These are phyloP conservation scores for Piaya cayana DNA, from an alignment of 2,113 vertebrate species.

Conservation along the genomic window DNA sequence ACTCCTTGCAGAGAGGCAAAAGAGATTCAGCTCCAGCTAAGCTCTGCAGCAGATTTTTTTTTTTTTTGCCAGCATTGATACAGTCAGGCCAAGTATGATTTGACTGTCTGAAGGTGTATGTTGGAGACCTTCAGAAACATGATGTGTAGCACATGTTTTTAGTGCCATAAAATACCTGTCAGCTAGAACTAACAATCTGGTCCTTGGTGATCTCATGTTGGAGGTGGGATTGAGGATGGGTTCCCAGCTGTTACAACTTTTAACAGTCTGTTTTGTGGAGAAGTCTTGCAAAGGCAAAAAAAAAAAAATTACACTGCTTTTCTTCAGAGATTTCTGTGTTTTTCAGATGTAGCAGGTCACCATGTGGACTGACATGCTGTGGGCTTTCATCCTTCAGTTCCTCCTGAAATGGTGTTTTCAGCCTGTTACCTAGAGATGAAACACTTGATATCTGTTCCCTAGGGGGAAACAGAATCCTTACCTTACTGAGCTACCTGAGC, in stretches of 20 bases:
- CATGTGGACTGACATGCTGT: neutral
- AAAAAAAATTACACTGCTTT: neutral
- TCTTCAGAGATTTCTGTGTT: neutral
- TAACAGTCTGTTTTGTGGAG: neutral
- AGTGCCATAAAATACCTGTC: neutral
- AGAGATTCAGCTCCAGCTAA: neutral
- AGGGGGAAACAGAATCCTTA: neutral
- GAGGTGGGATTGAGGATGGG: neutral
- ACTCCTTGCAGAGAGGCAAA: neutral
- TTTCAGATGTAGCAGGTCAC: neutral
- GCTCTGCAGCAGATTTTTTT: neutral
- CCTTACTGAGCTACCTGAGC: neutral
- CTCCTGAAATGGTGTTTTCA: neutral
- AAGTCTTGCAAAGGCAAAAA: neutral
- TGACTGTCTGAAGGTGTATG: conserved; percentile 1
- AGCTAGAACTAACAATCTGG: neutral
- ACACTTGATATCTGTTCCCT: neutral
- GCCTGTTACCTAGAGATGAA: neutral
- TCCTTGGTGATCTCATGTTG: neutral
- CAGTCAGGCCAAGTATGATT: conserved; percentile 14
- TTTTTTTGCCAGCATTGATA: neutral
- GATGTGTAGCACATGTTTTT: neutral
- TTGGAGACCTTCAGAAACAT: conserved; percentile 10
- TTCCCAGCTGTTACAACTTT: neutral
- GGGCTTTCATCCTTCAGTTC: neutral